Evolutionary conservation across 2,113 vertebrate genomes (phyloP), one percentile per base, ranked within the genome.

Genomic region (Charina bottae): DNA sequence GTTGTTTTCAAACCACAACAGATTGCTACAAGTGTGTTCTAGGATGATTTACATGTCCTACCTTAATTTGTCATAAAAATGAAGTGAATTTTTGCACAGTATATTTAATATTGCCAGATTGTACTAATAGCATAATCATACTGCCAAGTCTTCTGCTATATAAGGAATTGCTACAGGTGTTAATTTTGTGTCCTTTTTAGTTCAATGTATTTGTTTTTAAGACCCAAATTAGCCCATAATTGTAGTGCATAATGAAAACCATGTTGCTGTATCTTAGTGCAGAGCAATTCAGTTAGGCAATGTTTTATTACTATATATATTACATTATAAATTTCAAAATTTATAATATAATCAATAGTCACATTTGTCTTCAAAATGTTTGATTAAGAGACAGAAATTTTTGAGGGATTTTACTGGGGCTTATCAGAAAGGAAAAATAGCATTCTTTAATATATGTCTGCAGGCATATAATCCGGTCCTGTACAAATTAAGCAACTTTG

Each of bases 141-240:
- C 93, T 88, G 85, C 85, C 28, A 91, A 92, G 49, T 21, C 23
- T 55, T 24, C 8, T 94, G n/a, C 37, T 87, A 10, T 68, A 72
- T 85, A 91, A 92, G 96, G 95, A 93, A 90, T 90, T 94, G 92
- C 95, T 94, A 90, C 89, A 12, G 92, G 96, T 91, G 24, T 94
- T 95, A 93, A 28, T 94, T 90, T 93, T 93, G 90, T 94, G 93
- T 92, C 87, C 90, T 89, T 94, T 92, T 96, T 88, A 60, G 90
- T 93, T 86, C 33, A 0, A 17, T 89, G 83, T 92, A 78, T 91
- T 93, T 92, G 90, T 92, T 93, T 85, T 21, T 95, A 15, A 37
- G 33, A 83, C 58, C 56, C 91, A 92, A 92, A 94, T 90, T 90
- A 92, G 92, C 78, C 90, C 84, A 17, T 83, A 26, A 54, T 93